Percentiles rank a stretch among this genome's conserved stretches.
These are phyloP conservation scores for Chondrosia reniformis DNA, from an alignment of 37 sponge, comb jelly and placozoan species.

Conservation along the genomic window DNA sequence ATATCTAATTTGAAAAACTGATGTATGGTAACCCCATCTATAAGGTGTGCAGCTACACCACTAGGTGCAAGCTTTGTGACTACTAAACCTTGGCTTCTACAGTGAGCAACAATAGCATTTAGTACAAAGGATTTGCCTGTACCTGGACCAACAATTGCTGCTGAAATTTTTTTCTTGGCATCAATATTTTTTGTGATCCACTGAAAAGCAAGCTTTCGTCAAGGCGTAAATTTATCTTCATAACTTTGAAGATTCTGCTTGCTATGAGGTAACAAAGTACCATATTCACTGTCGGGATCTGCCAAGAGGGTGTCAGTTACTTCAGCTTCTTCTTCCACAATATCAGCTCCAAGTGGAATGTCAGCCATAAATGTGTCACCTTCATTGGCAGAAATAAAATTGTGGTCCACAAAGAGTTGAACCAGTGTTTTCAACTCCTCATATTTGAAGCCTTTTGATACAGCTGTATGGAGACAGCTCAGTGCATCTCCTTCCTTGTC, in stretches of 20 bases:
- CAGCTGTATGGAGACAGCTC: too few species aligned
- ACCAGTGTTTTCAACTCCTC: too few species aligned
- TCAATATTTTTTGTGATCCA: slow-evolving; percentile 1
- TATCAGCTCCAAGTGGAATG: not conserved
- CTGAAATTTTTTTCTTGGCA: not conserved
- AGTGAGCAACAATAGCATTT: too few species aligned
- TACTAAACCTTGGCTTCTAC: not conserved
- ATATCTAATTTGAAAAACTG: slow-evolving; percentile 11
- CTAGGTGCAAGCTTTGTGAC: slow-evolving; percentile 23
- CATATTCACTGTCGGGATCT: not conserved
- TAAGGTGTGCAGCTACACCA: slow-evolving; percentile 25
- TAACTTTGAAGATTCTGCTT: not conserved
- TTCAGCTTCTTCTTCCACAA: not conserved
- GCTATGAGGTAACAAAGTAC: too few species aligned
- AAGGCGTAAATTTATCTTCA: not conserved
- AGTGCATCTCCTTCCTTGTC: slow-evolving; percentile 10
- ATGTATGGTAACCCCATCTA: slow-evolving; percentile 15
- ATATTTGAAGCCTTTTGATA: too few species aligned
- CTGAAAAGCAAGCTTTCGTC: slow-evolving; percentile 2
- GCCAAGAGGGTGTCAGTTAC: not conserved
- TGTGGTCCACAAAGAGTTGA: too few species aligned
- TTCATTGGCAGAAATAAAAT: too few species aligned
- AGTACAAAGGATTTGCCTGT: too few species aligned
- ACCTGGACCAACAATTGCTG: slow-evolving; percentile 15
- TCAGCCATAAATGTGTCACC: slow-evolving; percentile 8